Evolutionary conservation across 2,113 vertebrate species (phyloP).

Genomic region (Sapajus apella): DNA sequence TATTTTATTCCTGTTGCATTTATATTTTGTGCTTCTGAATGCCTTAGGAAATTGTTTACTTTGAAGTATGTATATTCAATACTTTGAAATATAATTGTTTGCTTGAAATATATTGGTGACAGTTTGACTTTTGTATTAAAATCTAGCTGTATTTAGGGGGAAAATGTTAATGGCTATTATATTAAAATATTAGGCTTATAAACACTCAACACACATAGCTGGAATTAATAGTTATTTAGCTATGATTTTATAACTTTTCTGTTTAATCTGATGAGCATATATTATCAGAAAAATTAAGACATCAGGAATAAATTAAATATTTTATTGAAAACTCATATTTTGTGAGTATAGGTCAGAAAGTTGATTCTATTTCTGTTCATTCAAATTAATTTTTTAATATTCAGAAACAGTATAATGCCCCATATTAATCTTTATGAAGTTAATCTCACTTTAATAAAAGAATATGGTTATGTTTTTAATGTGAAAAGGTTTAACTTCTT

Average conservation of each 20-base stretch:
- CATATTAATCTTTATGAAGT: not conserved
- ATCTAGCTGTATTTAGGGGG: not conserved
- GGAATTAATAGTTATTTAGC: not conserved
- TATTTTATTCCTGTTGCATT: not conserved
- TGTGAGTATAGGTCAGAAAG: constrained; percentile 8
- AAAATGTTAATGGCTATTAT: not conserved
- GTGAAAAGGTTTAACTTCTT: not conserved
- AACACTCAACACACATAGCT: not conserved
- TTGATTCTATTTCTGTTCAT: not conserved
- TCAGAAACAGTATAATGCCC: not conserved
- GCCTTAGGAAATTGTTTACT: not conserved
- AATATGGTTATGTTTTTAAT: not conserved
- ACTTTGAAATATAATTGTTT: not conserved
- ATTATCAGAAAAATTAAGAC: not conserved
- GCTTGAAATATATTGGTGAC: not conserved
- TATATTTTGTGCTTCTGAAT: not conserved
- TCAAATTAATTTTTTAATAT: not conserved
- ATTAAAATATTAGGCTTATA: constrained; percentile 27
- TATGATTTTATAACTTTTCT: not conserved
- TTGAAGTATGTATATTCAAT: not conserved
- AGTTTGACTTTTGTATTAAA: not conserved
- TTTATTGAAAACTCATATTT: not conserved
- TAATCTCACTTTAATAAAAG: constrained; percentile 47
- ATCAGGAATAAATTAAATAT: not conserved
- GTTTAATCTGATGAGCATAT: not conserved